Conservation (phyloP, 2,888 invertebrate genomes). For the Melipona beecheii region DNA sequence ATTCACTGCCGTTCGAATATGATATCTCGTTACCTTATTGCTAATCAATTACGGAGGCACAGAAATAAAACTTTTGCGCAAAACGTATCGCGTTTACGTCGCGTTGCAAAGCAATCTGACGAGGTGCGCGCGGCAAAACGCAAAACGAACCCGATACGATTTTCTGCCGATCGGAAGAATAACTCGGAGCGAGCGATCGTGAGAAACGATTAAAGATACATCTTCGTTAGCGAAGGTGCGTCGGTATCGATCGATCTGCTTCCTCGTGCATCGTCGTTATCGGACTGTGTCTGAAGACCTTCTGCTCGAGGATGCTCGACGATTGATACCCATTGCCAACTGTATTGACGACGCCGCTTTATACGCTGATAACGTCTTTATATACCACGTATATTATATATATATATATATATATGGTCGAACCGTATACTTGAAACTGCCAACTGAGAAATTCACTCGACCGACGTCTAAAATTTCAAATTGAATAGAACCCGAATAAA, state of each 20-base stretch:
- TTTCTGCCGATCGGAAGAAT: conserved; percentile 31
- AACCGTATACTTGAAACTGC: neutral
- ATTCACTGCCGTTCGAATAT: neutral
- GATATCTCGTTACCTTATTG: neutral
- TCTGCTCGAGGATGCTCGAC: neutral
- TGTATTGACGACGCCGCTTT: conserved; percentile 54
- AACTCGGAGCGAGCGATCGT: conserved; percentile 40
- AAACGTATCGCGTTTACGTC: neutral
- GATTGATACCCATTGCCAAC: conserved; percentile 34
- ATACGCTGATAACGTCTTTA: conserved; percentile 29
- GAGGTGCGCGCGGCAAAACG: neutral
- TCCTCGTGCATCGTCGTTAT: conserved; percentile 28
- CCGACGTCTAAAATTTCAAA: neutral
- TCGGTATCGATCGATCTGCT: conserved; percentile 33
- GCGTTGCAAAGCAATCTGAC: conserved; percentile 4
- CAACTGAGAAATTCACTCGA: neutral
- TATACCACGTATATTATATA: conserved; percentile 17
- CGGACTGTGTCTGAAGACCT: neutral
- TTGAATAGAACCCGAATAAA: conserved; percentile 5
- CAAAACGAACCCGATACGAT: conserved; percentile 29
- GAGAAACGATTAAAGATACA: conserved; percentile 59
- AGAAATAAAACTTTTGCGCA: neutral
- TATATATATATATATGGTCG: neutral
- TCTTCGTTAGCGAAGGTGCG: conserved; percentile 30
- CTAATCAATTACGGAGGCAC: neutral